Base-by-base conservation (phyloP, 2,888 invertebrate genomes). In the Dascillus cervinus region DNA sequence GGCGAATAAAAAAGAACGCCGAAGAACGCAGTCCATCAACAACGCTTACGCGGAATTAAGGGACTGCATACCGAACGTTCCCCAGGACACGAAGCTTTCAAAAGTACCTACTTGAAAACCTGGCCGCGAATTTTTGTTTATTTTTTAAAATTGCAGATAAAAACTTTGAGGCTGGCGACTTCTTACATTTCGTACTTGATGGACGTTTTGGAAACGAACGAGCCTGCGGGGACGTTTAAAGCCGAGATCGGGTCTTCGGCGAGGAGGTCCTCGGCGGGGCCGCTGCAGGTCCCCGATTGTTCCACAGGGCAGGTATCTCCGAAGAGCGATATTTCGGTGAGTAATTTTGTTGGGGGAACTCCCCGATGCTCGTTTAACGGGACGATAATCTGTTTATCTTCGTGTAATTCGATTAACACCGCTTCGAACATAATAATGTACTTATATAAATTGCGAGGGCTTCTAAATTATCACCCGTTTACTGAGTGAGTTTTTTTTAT, bases 21-120 rank as follows among this genome's bases (percentile, higher is more conserved):
- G 92, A 43, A 70, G 95, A 29, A 96, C 95, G 0, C 86, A 89
- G 59, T 90, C 88, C 47, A 96, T 96, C 43, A 96, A 96, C 65
- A 90, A 87, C 28, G 95, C 95, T 0, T 96, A 95, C 60, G 83
- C 90, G 1, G 88, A 90, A 53, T 69, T 96, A 1, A 67, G 95
- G 8, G 91, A 92, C 43, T 89, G 92, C 62, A 96, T 96, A 50
- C 96, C 96, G 0, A 94, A 95, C 56, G 94, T 96, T 1, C 95
- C 95, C 0, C 82, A 88, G 0, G 95, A 96, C 57, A 96, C 95
- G 0, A 96, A 95, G 65, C 66, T 95, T 13, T 91, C 91, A 8
- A 95, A 94, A 73, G 89, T 90, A 67, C 74, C 42, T 19, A 15
- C 11, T n/a, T 8, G 10, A 26, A 17, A 32, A 44, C 28, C 22